phyloP scores from a whole-genome alignment of 1,140 invertebrate species.

The Cylas formicarius region DNA sequence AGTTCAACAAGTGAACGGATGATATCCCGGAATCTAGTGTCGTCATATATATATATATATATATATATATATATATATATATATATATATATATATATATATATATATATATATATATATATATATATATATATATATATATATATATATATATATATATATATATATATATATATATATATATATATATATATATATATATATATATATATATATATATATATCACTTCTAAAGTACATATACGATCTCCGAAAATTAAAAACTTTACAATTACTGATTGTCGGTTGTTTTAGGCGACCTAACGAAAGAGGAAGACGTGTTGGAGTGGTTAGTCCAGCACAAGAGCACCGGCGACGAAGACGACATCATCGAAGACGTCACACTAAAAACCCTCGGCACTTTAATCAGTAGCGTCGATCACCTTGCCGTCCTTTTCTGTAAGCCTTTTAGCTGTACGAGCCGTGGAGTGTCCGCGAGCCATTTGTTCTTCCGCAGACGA shows the following conservation, averaged over 20 bases:
- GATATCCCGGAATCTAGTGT: too few species aligned
- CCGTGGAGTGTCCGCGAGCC: background rate
- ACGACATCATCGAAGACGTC: constrained; percentile 90
- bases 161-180: too few species aligned
- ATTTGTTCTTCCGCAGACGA: constrained; percentile 62
- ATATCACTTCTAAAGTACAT: too few species aligned
- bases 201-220: too few species aligned
- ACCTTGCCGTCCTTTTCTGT: constrained; percentile 90
- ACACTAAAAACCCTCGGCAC: constrained; percentile 80
- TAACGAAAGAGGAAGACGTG: constrained; percentile 86
- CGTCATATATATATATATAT: too few species aligned
- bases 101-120: too few species aligned
- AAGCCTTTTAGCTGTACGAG: constrained; percentile 40
- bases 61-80: too few species aligned
- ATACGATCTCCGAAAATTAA: background rate
- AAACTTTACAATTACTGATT: background rate
- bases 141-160: too few species aligned
- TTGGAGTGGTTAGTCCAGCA: constrained; percentile 88
- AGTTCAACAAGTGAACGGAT: too few species aligned
- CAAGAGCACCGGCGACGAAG: constrained; percentile 86
- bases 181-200: too few species aligned
- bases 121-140: too few species aligned
- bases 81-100: too few species aligned
- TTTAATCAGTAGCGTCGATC: constrained; percentile 82
- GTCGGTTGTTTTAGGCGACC: constrained; percentile 62